Evolutionary conservation across 1,140 invertebrate species (phyloP), one percentile per base, ranked within the genome.

Genomic region (Papilio polytes): DNA sequence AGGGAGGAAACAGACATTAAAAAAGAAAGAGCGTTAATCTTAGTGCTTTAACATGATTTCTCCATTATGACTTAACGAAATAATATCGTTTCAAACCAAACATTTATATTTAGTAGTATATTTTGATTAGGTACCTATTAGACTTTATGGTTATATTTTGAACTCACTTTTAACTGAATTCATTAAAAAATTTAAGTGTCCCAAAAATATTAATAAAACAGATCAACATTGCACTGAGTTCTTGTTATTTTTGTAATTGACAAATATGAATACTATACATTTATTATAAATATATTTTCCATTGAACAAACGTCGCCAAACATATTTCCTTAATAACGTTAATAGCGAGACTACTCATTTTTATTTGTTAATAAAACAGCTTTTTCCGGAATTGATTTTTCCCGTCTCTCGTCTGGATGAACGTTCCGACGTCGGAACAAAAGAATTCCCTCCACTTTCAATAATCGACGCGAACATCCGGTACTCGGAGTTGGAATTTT

Each of bases 341-440:
- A 63, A 26, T n/a, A 3, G 8, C 4, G 3, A 31, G 22, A 66
- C 63, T 31, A 36, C 36, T 66, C 22, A 66, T 66, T 66, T 66
- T 66, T 66, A 66, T 66, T 66, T 66, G 63, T 66, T 66, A 66
- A 66, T 66, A 66, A 66, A 66, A 66, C 31, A 36, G 63, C 63
- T 36, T 66, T 66, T 66, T 66, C 63, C 63, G 12, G 22, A 66
- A 66, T 31, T 66, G 63, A 66, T 31, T 66, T 66, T 66, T 66
- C 20, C 63, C 22, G 63, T 66, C 22, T 66, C 63, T 36, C 63
- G 63, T 66, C 63, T 36, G 63, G 63, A 66, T 66, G 63, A 66
- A 31, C 63, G 12, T 31, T 31, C 13, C 26, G 63, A 6, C 63
- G 63, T 15, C 13, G 12, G 63, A 31, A 66, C 63, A 66, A 66